Base-by-base conservation (phyloP, 2,888 invertebrate genomes). In the Microctonus hyperodae region DNA sequence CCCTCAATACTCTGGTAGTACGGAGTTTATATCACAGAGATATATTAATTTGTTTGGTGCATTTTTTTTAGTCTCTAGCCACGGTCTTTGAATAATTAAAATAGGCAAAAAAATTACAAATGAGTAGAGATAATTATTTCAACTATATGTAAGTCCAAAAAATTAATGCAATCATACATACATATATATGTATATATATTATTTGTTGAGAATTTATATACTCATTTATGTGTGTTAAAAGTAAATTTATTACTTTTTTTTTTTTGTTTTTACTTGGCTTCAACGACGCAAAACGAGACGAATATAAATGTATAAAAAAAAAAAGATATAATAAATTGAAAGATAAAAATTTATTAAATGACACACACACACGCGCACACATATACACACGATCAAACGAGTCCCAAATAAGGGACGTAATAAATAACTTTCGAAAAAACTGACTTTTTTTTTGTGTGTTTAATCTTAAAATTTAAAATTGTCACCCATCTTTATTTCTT, bases 21-120 rank as follows among this genome's bases (percentile, higher is more conserved):
- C 73, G 77, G 76, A 79, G 76, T 78, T 79, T 71, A 76, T 77
- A 79, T 80, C 79, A 80, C 79, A 79, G 79, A 79, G 79, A 78
- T 78, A 69, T 75, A 77, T 53, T 44, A 44, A 44, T 44, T 77
- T 75, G 78, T 79, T 79, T 80, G 77, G 76, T 79, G 77, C 75
- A 75, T 69, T 61, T 64, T 35, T 28, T 59, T 64, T 61, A 69
- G 65, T 67, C 64, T 62, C 48, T 65, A 51, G 48, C 61, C 61
- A 61, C 40, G 61, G 33, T 56, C 33, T 60, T 57, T 50, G n/a
- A 57, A 25, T n/a, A 28, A 55, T 56, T 37, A 59, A 55, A 28
- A 55, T 37, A 37, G 55, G 16, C 35, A 28, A 53, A 25, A 55
- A 63, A 35, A 55, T 55, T 40, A 53, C 53, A n/a, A 4, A n/a